phyloP scores from a whole-genome alignment of 2,888 invertebrate species.

The Acanthosepion esculentum region DNA sequence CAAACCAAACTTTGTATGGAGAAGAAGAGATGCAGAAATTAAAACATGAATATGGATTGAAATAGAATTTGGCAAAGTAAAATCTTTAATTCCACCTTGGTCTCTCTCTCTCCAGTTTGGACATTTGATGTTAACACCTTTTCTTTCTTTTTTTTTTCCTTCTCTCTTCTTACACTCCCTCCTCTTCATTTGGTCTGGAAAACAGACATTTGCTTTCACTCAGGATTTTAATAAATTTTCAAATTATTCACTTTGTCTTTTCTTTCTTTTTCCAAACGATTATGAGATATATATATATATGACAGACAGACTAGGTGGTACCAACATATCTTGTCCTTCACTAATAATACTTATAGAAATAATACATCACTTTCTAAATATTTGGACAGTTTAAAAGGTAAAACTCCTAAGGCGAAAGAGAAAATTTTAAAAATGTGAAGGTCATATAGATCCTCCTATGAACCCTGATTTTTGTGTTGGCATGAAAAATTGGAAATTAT shows the following conservation, averaged over 20 bases:
- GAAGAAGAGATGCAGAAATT: background rate
- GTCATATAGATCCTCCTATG: too few species aligned
- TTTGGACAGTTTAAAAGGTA: too few species aligned
- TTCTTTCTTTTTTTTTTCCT: background rate
- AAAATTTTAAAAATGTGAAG: too few species aligned
- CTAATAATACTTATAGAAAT: too few species aligned
- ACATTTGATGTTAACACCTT: background rate
- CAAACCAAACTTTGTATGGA: background rate
- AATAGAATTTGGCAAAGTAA: background rate
- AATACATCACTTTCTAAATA: too few species aligned
- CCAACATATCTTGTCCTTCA: too few species aligned
- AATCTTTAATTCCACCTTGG: background rate
- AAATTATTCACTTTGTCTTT: background rate
- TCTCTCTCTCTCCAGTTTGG: background rate
- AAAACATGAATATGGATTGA: conserved; percentile 14
- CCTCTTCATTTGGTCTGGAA: background rate
- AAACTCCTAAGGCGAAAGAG: too few species aligned
- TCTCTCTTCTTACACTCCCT: background rate
- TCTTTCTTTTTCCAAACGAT: background rate
- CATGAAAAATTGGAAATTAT: too few species aligned
- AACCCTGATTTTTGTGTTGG: too few species aligned
- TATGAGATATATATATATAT: too few species aligned
- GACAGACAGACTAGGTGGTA: too few species aligned
- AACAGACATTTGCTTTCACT: conserved; percentile 11
- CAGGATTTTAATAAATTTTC: background rate